Conservation (phyloP, 2,888 invertebrate genomes). For the Ptilodon capucinus region DNA sequence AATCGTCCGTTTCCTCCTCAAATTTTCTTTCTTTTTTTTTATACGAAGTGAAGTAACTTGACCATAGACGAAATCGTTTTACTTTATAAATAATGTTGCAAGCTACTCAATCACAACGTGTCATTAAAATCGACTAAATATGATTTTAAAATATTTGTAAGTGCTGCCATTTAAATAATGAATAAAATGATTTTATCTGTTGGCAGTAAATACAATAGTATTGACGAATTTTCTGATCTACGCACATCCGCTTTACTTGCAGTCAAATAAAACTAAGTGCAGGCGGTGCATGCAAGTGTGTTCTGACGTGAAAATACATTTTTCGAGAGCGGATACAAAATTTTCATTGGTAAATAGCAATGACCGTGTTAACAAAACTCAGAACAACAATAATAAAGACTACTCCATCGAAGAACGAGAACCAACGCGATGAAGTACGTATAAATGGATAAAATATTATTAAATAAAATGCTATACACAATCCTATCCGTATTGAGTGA, state of each 20-base stretch:
- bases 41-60: slow-evolving; percentile 35
- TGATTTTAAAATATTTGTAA: no score
- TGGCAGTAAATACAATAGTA: slow-evolving; percentile 9
- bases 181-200: slow-evolving; percentile 20
- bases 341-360: slow-evolving; percentile 51
- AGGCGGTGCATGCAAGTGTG: slow-evolving; percentile 10
- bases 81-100: slow-evolving; percentile 20
- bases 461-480: not conserved
- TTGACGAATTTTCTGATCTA: slow-evolving; percentile 36
- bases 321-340: slow-evolving; percentile 1
- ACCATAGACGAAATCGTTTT: slow-evolving; percentile 15
- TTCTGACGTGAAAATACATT: slow-evolving; percentile 13
- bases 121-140: slow-evolving; percentile 7
- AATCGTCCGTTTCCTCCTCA: slow-evolving; percentile 60
- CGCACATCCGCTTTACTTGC: slow-evolving; percentile 33
- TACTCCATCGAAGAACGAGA: slow-evolving; percentile 84
- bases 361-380: slow-evolving; percentile 92
- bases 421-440: slow-evolving; percentile 55
- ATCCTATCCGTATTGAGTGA: no score
- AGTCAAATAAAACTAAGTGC: no score
- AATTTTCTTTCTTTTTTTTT: slow-evolving; percentile 51
- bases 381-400: slow-evolving; percentile 86
- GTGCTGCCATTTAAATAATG: not conserved
- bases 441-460: not conserved
- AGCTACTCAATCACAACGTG: not conserved